Percentiles rank a stretch among this genome's conserved stretches.
These are phyloP conservation scores for Hucho hucho DNA, from an alignment of 2,113 vertebrate genomes.

Conservation along the genomic window DNA sequence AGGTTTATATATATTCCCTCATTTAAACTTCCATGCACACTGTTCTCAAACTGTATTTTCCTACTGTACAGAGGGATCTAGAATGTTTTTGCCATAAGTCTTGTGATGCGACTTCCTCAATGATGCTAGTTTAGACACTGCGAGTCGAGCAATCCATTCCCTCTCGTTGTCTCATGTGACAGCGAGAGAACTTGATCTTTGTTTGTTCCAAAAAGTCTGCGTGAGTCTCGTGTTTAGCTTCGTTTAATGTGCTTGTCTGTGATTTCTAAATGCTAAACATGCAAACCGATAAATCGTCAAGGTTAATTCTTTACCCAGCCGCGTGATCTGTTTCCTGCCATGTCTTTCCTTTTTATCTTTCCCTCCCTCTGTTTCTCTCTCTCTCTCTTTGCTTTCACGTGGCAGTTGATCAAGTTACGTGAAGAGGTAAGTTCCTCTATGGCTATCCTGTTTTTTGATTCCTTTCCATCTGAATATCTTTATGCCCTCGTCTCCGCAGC, in stretches of 20 bases:
- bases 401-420: constrained; percentile 99
- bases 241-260: constrained; percentile 97
- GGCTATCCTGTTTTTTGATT: constrained; percentile 72
- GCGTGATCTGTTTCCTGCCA: constrained; percentile 92
- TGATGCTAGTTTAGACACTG: constrained; percentile 91
- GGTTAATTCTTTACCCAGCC: constrained; percentile 96
- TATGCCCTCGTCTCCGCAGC: constrained; percentile 44
- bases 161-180: constrained; percentile 93
- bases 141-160: constrained; percentile 86
- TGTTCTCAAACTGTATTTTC: constrained; percentile 39
- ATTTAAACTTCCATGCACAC: constrained; percentile 35
- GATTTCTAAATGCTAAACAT: constrained; percentile 98
- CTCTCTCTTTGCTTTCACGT: constrained; percentile 84
- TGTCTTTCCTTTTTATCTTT: constrained; percentile 91
- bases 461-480: constrained; percentile 65
- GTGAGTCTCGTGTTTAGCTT: constrained; percentile 88
- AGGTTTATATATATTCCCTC: constrained; percentile 37
- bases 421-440: constrained; percentile 98
- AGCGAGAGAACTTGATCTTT: constrained; percentile 97
- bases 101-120: constrained; percentile 89
- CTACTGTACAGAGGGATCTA: constrained; percentile 44
- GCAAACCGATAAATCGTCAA: constrained; percentile 96
- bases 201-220: constrained; percentile 92
- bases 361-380: constrained; percentile 75
- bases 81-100: constrained; percentile 78